Evolutionary conservation across 2,888 invertebrate species (phyloP).

Genomic region (Oscheius sp.): DNA sequence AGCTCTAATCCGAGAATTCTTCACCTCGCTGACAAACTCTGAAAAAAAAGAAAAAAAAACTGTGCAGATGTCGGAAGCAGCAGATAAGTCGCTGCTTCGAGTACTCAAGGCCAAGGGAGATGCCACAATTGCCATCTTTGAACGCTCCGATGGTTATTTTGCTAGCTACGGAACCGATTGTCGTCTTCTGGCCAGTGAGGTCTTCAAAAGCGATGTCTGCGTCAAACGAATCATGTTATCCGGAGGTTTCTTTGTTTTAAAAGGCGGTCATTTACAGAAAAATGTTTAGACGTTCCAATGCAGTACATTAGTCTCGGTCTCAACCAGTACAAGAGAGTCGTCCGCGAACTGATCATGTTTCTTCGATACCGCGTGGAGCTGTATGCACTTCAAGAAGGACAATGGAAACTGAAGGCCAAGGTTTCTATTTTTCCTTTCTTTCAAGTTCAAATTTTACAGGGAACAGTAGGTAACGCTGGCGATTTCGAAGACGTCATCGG

Average conservation of each 20-base stretch:
- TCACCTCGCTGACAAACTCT: neutral
- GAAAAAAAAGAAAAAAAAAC: neutral
- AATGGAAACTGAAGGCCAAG: constrained; percentile 54
- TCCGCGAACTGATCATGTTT: constrained; percentile 52
- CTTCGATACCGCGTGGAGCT: constrained; percentile 60
- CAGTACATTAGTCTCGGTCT: constrained; percentile 54
- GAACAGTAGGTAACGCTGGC: constrained; percentile 58
- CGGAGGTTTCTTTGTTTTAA: neutral
- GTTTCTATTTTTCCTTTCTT: constrained; percentile 16
- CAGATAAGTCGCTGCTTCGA: constrained; percentile 53
- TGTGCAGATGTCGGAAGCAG: constrained; percentile 37
- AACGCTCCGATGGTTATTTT: constrained; percentile 56
- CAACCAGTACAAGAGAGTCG: constrained; percentile 59
- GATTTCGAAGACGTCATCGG: constrained; percentile 65
- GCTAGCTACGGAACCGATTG: constrained; percentile 63
- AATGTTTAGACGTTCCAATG: constrained; percentile 41
- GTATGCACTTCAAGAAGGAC: constrained; percentile 48
- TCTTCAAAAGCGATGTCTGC: constrained; percentile 65
- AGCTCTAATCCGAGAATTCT: neutral
- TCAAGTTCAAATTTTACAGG: constrained; percentile 27
- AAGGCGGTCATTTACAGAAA: too few relatives aligned
- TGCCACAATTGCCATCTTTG: constrained; percentile 63
- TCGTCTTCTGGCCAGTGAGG: constrained; percentile 61
- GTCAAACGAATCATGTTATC: constrained; percentile 47
- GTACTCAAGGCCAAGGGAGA: constrained; percentile 51